Conservation (phyloP, 2,888 invertebrate genomes). For the Nemotelus pantherinus region DNA sequence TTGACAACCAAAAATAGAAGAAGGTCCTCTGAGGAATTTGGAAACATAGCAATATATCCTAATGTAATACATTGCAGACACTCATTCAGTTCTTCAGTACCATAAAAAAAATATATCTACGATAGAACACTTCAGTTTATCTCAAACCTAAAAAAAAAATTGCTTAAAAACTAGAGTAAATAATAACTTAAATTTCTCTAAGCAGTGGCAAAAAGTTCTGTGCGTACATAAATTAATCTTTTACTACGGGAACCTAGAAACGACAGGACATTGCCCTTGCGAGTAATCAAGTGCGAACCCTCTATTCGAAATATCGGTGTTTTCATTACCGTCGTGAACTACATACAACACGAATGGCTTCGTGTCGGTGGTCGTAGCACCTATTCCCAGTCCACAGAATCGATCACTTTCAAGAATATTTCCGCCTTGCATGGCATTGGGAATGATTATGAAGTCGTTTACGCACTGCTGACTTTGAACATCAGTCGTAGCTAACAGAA, state of each 20-base stretch:
- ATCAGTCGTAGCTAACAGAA: constrained; percentile 70
- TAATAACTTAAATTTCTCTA: no score
- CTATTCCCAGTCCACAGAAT: constrained; percentile 80
- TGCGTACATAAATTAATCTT: no score
- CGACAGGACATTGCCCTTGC: constrained; percentile 72
- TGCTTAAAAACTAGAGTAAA: no score
- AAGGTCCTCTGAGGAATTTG: no score
- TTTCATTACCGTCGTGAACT: constrained; percentile 73
- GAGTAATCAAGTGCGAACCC: constrained; percentile 79
- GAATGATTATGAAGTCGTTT: constrained; percentile 80
- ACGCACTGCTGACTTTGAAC: constrained; percentile 71
- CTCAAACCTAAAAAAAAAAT: no score
- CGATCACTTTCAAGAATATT: constrained; percentile 69
- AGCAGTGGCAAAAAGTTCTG: no score
- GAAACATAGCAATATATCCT: no score
- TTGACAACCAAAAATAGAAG: no score
- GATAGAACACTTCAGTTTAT: no score
- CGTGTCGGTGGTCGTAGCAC: constrained; percentile 69
- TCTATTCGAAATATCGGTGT: constrained; percentile 75
- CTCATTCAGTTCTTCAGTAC: no score
- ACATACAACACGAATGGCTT: constrained; percentile 79
- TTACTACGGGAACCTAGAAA: not conserved
- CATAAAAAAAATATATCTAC: no score
- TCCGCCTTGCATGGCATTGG: constrained; percentile 70
- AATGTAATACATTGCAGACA: no score